Conservation (phyloP, 1,140 invertebrate species). For the Cataglyphis hispanica region DNA sequence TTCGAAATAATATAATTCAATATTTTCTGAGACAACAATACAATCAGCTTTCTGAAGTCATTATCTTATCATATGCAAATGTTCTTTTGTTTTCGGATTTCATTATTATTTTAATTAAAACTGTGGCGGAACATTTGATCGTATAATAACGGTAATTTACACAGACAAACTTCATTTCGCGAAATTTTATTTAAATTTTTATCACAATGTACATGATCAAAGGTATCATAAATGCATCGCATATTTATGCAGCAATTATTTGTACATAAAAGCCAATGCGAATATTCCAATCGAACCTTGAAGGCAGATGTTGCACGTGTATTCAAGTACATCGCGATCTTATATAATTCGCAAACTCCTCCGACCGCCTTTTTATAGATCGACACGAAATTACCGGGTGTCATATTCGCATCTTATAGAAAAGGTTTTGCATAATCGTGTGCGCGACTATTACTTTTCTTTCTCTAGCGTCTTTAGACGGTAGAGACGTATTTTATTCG, state of each 20-base stretch:
- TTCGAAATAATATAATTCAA: background rate
- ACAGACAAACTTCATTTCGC: background rate
- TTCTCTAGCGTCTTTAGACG: constrained; percentile 7
- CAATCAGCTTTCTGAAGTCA: background rate
- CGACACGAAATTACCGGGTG: constrained; percentile 36
- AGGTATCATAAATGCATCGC: background rate
- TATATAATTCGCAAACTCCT: constrained; percentile 48
- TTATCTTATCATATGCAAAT: background rate
- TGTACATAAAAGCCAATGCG: constrained; percentile 34
- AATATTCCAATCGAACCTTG: constrained; percentile 48
- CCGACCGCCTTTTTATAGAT: constrained; percentile 41
- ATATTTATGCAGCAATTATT: constrained; percentile 32
- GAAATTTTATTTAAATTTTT: background rate
- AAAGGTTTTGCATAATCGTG: constrained; percentile 56
- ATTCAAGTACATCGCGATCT: constrained; percentile 39
- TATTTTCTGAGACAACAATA: background rate
- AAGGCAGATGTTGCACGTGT: constrained; percentile 66
- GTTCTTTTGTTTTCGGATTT: background rate
- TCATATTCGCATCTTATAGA: constrained; percentile 37
- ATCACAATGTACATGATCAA: too few relatives aligned
- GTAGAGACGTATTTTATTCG: constrained; percentile 13
- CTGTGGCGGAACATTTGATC: background rate
- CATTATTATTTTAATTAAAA: constrained; percentile 5
- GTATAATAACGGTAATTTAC: background rate
- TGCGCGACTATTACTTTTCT: constrained; percentile 48